Evolutionary conservation across 2,113 vertebrate species (phyloP).

Genomic region (Muntiacus muntjak): DNA sequence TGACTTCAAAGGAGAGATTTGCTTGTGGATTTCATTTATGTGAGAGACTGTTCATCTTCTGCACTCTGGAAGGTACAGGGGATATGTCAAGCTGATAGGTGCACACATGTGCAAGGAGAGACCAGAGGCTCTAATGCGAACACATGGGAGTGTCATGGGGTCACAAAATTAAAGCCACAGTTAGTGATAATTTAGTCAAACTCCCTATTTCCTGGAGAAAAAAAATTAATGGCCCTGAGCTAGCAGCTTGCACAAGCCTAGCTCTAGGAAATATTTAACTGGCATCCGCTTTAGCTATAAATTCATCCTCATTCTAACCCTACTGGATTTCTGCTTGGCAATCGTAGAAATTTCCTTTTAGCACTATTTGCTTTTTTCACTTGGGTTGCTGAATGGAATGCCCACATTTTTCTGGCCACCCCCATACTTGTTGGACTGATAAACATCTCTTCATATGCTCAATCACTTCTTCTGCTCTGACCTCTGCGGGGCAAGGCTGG

Average conservation of each 20-base stretch:
- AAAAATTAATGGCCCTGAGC: neutral
- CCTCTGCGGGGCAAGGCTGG: neutral
- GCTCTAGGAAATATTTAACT: neutral
- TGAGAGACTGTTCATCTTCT: neutral
- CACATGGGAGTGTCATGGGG: accelerated
- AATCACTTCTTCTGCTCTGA: neutral
- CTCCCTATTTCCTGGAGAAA: neutral
- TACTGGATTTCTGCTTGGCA: neutral
- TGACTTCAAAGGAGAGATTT: neutral
- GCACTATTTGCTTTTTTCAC: neutral
- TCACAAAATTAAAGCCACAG: neutral
- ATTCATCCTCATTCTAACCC: neutral
- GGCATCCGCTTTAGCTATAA: neutral
- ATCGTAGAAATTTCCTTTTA: neutral
- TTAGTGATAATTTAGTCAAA: neutral
- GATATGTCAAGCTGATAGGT: neutral
- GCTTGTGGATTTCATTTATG: neutral
- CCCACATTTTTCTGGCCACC: neutral
- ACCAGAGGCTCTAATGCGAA: neutral
- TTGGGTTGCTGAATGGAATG: neutral
- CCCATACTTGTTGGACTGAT: neutral
- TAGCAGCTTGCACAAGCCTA: neutral
- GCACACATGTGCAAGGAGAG: neutral
- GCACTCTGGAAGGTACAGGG: neutral
- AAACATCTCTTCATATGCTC: neutral